Percentiles rank a stretch among this genome's conserved stretches.
Evolutionary conservation across 2,113 vertebrate species (phyloP).

Genomic region (Platanista minor): DNA sequence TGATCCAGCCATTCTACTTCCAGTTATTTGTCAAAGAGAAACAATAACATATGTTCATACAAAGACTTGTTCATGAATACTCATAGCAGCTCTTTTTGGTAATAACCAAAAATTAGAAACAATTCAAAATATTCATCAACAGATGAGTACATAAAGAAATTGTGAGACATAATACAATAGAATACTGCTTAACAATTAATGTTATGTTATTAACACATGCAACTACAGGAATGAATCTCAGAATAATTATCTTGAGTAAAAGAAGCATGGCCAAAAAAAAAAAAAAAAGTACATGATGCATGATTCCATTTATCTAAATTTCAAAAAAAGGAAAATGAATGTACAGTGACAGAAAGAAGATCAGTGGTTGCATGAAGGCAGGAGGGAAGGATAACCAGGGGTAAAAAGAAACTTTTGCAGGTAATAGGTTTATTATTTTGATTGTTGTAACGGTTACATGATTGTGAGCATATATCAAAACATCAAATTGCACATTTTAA

Average conservation of each 20-base stretch:
- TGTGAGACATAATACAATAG: too few relatives aligned
- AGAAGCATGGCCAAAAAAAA: neutral
- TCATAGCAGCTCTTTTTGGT: neutral
- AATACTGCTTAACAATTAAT: neutral
- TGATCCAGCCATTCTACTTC: neutral
- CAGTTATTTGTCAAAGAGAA: neutral
- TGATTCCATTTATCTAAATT: neutral
- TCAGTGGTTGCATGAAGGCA: neutral
- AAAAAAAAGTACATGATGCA: neutral
- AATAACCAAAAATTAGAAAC: neutral
- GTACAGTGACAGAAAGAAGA: neutral
- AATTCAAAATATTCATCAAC: neutral
- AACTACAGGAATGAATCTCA: neutral
- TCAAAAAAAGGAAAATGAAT: neutral
- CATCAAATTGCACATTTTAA: neutral
- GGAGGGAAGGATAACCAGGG: neutral
- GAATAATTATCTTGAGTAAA: neutral
- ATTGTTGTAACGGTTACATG: neutral
- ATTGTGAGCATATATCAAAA: neutral
- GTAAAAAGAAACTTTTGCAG: neutral
- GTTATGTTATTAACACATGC: neutral
- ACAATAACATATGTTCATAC: neutral
- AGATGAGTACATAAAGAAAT: neutral
- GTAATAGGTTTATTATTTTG: neutral
- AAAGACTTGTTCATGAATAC: neutral